Evolutionary conservation across 2,888 invertebrate species (phyloP).

Genomic region (Brachyopa scutellaris): DNA sequence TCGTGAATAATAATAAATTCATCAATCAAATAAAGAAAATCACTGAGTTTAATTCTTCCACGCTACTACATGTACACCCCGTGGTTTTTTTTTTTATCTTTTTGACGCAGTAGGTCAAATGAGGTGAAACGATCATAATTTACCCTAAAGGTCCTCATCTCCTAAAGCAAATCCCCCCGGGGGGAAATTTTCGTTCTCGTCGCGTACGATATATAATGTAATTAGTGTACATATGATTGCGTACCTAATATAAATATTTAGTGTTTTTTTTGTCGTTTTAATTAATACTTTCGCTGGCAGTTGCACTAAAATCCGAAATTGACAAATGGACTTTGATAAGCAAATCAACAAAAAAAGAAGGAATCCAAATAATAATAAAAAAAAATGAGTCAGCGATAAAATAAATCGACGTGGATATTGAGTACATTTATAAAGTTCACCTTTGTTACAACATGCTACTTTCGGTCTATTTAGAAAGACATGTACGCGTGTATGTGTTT

Average conservation of each 20-base stretch:
- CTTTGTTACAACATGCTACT: too few relatives aligned
- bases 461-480: too few relatives aligned
- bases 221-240: too few relatives aligned
- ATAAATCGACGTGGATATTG: too few relatives aligned
- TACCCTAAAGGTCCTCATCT: neutral
- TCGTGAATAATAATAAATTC: slow-evolving; percentile 14
- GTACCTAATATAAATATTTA: too few relatives aligned
- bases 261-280: neutral
- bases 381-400: too few relatives aligned
- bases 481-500: too few relatives aligned
- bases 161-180: neutral
- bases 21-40: neutral
- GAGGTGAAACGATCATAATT: slow-evolving; percentile 27
- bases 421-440: too few relatives aligned
- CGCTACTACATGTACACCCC: neutral
- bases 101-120: slow-evolving; percentile 28
- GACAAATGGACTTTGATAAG: slow-evolving; percentile 49
- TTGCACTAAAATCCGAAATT: slow-evolving; percentile 27
- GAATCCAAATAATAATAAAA: too few relatives aligned
- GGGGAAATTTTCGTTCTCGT: neutral
- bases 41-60: neutral
- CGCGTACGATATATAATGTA: neutral
- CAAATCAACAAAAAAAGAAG: slow-evolving; percentile 17
- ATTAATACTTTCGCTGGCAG: slow-evolving; percentile 20
- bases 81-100: slow-evolving; percentile 30